Base-by-base conservation (phyloP, 2,113 vertebrate species). In the Corythornis vintsioides region DNA sequence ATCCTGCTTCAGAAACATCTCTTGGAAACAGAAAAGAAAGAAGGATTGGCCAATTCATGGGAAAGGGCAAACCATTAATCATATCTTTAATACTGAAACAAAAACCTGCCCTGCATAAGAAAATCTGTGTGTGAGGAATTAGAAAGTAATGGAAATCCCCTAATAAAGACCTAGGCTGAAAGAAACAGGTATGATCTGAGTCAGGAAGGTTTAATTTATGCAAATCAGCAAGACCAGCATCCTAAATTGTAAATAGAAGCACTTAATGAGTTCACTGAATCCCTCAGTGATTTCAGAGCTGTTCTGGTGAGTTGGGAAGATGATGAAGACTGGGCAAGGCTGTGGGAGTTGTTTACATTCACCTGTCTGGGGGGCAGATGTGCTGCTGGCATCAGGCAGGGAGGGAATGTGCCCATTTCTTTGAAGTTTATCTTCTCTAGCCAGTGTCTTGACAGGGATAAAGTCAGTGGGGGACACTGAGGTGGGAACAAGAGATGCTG, bases 231-330 rank as follows among this genome's bases (percentile, higher is more conserved):
- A 84, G 76, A 81, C 61, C 11, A 53, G 53, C 57, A 88, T 81
- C 43, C 43, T 64, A 81, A 86, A 90, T 61, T 92, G 65, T 86
- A 91, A 90, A 83, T 83, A 61, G 65, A 95, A 95, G n/a, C 53
- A 75, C 40, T 90, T 86, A 78, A 93, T 86, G 90, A 83, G 53
- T 86, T 95, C 93, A 92, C 35, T 81, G 86, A 94, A 83, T 88
- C 76, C 18, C 18, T 90, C 77, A 86, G 94, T 90, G 83, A 75
- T 92, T 93, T 88, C 88, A 90, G 90, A 75, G 76, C 52, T 77
- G 15, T 83, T 94, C 69, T 74, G n/a, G 53, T 77, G 82, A 71
- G 72, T 80, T 2, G 7, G 45, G n/a, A 88, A 77, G 43, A 21
- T 86, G 93, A 93, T 81, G 53, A 95, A 29, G 60, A 45, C 57